Evolutionary conservation across 2,888 invertebrate genomes (phyloP), one percentile per base, ranked within the genome.

Genomic region (Heterodera filipjevi): DNA sequence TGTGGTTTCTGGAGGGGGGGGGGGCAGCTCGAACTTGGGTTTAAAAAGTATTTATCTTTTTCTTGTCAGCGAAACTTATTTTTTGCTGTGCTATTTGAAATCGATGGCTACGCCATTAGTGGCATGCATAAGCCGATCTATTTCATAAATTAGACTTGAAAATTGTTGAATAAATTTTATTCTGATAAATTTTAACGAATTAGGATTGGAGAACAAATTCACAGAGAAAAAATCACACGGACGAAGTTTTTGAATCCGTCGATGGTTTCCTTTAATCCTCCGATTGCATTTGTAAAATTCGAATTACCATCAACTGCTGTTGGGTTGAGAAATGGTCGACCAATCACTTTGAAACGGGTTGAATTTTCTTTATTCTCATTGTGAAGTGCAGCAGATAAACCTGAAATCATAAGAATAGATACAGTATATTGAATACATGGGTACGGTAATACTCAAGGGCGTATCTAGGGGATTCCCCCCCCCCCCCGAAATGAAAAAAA

Each of bases 181-280:
- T 6, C 22, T 6, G 19, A 53, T 53, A 53, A 53, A 53, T 53
- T n/a, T 1, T 22, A 19, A 27, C 27, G n/a, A 22, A 27, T n/a
- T n/a, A 22, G 3, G 3, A n/a, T 59, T 27, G 27, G 32, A 6
- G 1, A 35, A 68, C 32, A 35, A 30, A 33, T 19, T 68, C 66
- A 68, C 19, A 68, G 33, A 19, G 68, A 68, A 68, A 68, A 68
- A 35, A 68, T 68, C 3, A 68, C 32, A 6, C 68, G 68, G 35
- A 68, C 27, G 22, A 68, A 35, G 22, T 68, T 68, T 68, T 68
- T 68, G 68, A 68, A 68, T 30, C 68, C 68, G 33, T 68, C 68
- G 5, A 68, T 27, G 8, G 68, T 68, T 22, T 68, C 33, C 27
- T 68, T 68, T 2, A 68, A 33, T 8, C 35, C 33, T 16, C 30